phyloP scores from a whole-genome alignment of 2,113 vertebrate species.

The Plestiodon gilberti region DNA sequence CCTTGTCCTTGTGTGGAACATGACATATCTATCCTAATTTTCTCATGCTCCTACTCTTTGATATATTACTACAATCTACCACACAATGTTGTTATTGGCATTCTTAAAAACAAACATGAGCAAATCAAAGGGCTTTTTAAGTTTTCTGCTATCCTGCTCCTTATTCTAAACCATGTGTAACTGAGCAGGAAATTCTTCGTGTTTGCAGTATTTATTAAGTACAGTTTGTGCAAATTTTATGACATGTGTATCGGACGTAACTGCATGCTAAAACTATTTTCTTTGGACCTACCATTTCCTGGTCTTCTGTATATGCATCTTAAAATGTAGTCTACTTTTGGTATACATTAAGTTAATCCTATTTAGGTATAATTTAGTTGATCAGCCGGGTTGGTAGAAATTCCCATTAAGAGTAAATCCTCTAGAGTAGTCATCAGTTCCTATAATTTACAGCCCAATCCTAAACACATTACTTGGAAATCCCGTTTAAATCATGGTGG shows the following conservation, averaged over 20 bases:
- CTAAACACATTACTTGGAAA: slow-evolving; percentile 4
- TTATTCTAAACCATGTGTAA: neutral
- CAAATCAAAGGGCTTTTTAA: neutral
- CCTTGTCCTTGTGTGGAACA: neutral
- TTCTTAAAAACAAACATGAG: neutral
- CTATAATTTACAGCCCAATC: neutral
- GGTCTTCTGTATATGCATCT: accelerated
- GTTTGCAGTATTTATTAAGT: slow-evolving; percentile 1
- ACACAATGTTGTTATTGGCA: neutral
- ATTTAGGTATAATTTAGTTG: slow-evolving; percentile 14
- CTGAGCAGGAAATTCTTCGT: neutral
- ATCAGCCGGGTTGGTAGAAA: neutral
- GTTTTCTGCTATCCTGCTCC: neutral
- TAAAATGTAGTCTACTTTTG: neutral
- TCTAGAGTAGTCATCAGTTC: slow-evolving; percentile 2
- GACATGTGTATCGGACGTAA: neutral
- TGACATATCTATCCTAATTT: neutral
- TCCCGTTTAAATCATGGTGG: neutral
- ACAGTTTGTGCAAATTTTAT: neutral
- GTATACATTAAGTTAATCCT: neutral
- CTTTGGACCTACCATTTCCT: neutral
- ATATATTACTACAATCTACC: neutral
- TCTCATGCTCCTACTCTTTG: neutral
- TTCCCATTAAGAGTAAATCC: neutral
- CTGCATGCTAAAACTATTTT: neutral